Evolutionary conservation across 2,113 vertebrate genomes (phyloP).

Genomic region (Electrona antarctica): DNA sequence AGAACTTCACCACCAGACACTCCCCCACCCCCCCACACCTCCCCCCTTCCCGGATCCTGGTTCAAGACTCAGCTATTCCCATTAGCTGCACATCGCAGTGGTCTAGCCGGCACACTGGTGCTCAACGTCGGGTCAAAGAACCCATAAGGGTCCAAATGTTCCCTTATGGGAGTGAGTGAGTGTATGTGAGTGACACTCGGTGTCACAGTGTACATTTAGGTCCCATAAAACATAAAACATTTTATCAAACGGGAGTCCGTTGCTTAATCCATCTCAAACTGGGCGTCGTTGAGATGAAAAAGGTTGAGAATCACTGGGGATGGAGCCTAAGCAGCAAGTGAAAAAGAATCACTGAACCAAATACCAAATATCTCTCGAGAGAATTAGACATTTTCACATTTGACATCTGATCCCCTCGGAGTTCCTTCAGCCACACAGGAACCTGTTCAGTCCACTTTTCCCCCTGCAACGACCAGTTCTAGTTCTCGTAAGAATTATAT

Average conservation of each 20-base stretch:
- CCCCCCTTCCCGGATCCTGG: conserved; percentile 15
- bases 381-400: conserved; percentile 53
- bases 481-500: neutral
- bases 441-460: conserved; percentile 39
- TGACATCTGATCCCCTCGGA: conserved; percentile 41
- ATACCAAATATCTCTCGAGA: conserved; percentile 59
- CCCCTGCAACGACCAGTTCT: conserved; percentile 18
- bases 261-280: no score
- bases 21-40: no score
- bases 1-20: no score
- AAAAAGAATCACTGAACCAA: conserved; percentile 56
- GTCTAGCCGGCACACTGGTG: neutral
- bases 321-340: conserved; percentile 4
- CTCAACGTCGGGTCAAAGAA: neutral
- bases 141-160: no score
- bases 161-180: no score
- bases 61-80: conserved; percentile 53
- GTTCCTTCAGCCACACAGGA: conserved; percentile 40
- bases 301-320: neutral
- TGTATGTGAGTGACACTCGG: neutral
- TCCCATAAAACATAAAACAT: no score
- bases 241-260: no score
- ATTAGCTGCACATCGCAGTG: conserved; percentile 30
- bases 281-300: no score
- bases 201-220: neutral